Base-by-base conservation (phyloP, 2,888 invertebrate species). In the Xanthia icteritia region DNA sequence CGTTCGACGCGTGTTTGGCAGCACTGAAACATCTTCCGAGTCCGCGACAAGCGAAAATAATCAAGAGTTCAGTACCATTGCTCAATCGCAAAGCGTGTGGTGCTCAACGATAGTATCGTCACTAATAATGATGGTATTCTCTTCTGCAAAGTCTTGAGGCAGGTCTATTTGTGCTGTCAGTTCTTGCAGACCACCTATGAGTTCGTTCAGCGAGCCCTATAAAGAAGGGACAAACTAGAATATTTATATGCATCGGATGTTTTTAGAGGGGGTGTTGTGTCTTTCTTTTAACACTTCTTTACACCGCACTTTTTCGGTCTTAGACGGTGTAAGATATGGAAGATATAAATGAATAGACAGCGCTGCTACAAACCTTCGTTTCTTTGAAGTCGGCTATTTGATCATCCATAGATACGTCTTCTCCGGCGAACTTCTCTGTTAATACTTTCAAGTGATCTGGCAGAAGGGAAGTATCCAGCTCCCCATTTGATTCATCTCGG, bases 41-140 rank as follows among this genome's bases (percentile, higher is more conserved):
- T 51, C 51, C 17, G 23, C 61, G 42, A 36, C 31, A 45, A 58
- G n/a, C 6, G 11, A 36, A 27, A 54, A 64, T 27, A 42, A 45
- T 27, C 6, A 70, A 48, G 31, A 36, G 39, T 31, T 31, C 36
- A 48, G 64, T 72, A 69, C 54, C 17, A 20, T 54, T 36, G 48
- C 71, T 84, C 79, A 95, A 82, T 96, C 95, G 68, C 93, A 94
- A 23, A 96, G 92, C 1, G 96, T 96, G 74, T 96, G 95, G 74
- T 96, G 95, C 66, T 96, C 95, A 0, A 95, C 68, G 3, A 95
- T 89, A 0, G 96, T 96, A 79, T 96, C 96, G 65, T 96, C 96
- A 5, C 90, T 92, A 65, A 96, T 94, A 6, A 96, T 86, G 36
- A 95, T 95, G 20, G 95, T 96, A 79, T 93, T 92, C 56, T 96